Base-by-base conservation (phyloP, 2,888 invertebrate genomes). In the Nebria brevicollis region DNA sequence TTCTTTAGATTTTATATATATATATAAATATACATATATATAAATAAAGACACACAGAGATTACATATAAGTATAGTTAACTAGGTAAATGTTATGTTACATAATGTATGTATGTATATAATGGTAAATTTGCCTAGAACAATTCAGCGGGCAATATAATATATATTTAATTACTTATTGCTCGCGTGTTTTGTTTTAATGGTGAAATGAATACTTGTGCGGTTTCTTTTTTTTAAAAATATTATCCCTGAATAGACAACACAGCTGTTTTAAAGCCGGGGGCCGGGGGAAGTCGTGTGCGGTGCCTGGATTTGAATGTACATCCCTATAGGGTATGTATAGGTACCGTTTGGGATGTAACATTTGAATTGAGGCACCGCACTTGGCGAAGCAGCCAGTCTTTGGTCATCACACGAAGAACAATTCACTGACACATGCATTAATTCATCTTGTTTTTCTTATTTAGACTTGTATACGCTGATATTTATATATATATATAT, bases 191-290 rank as follows among this genome's bases (percentile, higher is more conserved):
- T 26, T 70, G 34, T 70, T 54, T 43, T 54, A 77, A 65, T 77
- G 72, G 77, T 77, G 72, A 77, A 68, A 75, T 80, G 80, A 80
- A 81, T 81, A 81, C 81, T 81, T 81, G 81, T 81, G 81, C 81
- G 81, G 81, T 81, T 81, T 80, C 8, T 68, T 68, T 54, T 20
- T 73, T 41, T n/a, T 13, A n/a, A 41, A 34, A 26, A 11, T 11
- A 15, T 26, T 73, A 79, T 81, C 81, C 81, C 81, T 81, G 81
- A 81, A 75, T 81, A 72, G 80, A 78, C 34, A 66, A 66, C 74
- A 72, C 73, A 66, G 73, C 78, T 26, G 5, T 70, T 70, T 15
- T 66, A 66, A 25, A n/a, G 25, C 11, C 26, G 73, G 4, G 54
- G 73, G 73, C 68, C 66, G 79, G 79, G 74, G 42, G 42, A 34